Evolutionary conservation across 2,113 vertebrate species (phyloP).

Genomic region (Ardeotis arabs): DNA sequence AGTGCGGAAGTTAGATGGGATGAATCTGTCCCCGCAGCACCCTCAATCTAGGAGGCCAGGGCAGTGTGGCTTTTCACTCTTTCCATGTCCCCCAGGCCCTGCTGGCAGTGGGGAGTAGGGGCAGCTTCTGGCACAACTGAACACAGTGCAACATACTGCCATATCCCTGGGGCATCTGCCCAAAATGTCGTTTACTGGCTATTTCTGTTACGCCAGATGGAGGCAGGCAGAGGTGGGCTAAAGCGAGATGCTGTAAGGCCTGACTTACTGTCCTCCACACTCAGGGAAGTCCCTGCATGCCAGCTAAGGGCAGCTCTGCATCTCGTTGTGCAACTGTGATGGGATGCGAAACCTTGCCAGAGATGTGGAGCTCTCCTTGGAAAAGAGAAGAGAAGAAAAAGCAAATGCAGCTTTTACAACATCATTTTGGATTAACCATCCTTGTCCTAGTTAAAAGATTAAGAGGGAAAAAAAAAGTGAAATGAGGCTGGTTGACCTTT

Average conservation of each 20-base stretch:
- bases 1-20: neutral
- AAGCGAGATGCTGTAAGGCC: neutral
- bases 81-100: fast-evolving
- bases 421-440: neutral
- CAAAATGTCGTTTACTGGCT: neutral
- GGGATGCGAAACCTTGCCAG: neutral
- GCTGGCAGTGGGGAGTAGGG: fast-evolving
- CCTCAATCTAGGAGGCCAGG: neutral
- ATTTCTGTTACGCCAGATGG: neutral
- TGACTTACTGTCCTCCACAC: neutral
- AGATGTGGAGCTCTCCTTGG: neutral
- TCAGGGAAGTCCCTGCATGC: neutral
- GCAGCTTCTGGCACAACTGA: neutral
- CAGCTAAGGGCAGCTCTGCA: neutral
- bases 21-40: neutral
- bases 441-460: neutral
- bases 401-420: neutral
- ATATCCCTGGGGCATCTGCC: neutral
- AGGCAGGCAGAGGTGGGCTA: neutral
- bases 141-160: neutral
- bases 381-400: neutral
- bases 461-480: neutral
- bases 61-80: neutral
- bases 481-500: neutral
- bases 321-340: neutral